Percentiles rank a stretch among this genome's conserved stretches.
These are phyloP conservation scores for Peromyscus attwateri DNA, from an alignment of 2,797 vertebrate genomes.

Conservation along the genomic window DNA sequence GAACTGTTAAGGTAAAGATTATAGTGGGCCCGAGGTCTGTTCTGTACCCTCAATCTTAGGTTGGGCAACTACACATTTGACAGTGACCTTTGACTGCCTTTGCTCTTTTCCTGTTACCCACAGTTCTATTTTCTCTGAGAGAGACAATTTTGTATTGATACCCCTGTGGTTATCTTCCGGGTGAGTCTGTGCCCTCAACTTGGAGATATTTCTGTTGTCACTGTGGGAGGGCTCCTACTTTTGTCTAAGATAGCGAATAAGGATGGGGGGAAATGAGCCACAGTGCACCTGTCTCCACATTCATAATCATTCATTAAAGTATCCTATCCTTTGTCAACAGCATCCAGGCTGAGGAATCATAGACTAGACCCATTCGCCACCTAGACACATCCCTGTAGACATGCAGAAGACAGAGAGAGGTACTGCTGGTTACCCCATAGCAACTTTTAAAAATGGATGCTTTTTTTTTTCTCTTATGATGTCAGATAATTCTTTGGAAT, in stretches of 20 bases:
- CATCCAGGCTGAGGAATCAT: neutral
- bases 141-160: neutral
- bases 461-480: neutral
- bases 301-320: neutral
- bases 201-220: neutral
- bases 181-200: neutral
- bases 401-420: neutral
- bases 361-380: too few species aligned
- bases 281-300: neutral
- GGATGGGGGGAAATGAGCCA: neutral
- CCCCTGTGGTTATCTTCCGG: neutral
- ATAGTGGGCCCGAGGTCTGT: neutral
- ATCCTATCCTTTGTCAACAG: too few species aligned
- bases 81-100: neutral
- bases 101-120: neutral
- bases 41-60: neutral
- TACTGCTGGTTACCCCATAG: neutral
- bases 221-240: neutral
- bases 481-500: neutral
- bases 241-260: neutral
- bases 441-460: neutral
- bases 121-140: neutral
- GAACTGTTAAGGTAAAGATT: neutral
- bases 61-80: neutral
- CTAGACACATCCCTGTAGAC: neutral